Conservation (phyloP, 2,888 invertebrate species). For the Andrena praecox region DNA sequence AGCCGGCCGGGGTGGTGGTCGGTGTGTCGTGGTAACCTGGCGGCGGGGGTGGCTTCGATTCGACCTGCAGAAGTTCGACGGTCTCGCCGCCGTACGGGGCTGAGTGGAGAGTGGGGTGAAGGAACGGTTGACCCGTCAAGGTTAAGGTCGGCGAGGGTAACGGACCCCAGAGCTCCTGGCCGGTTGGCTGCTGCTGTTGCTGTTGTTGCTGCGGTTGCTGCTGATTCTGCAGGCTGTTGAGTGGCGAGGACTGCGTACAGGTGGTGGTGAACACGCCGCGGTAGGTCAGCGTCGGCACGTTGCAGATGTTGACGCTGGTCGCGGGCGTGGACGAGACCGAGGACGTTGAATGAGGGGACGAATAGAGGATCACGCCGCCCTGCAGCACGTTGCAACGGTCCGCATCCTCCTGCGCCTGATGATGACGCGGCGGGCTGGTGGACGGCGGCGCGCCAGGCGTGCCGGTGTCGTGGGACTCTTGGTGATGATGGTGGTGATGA, state of each 20-base stretch:
- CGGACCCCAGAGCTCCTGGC: conserved; percentile 83
- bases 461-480: conserved; percentile 74
- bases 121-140: conserved; percentile 80
- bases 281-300: conserved; percentile 86
- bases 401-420: conserved; percentile 79
- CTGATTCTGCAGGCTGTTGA: conserved; percentile 86
- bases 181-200: conserved; percentile 84
- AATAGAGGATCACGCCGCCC: conserved; percentile 82
- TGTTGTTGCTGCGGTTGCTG: conserved; percentile 86
- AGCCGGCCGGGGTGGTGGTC: conserved; percentile 85
- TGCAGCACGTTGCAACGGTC: conserved; percentile 82
- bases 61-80: conserved; percentile 82
- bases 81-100: conserved; percentile 82
- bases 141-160: conserved; percentile 82
- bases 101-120: conserved; percentile 82
- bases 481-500: conserved; percentile 84
- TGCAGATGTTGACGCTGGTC: conserved; percentile 85
- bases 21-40: conserved; percentile 89
- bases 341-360: conserved; percentile 79
- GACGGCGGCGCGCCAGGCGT: conserved; percentile 71
- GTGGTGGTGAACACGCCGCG: conserved; percentile 91
- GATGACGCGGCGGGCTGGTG: conserved; percentile 79
- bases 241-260: conserved; percentile 89
- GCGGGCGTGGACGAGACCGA: conserved; percentile 75
- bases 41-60: conserved; percentile 86